phyloP scores from a whole-genome alignment of 1,140 invertebrate genomes.

The Mylabris phalerata region DNA sequence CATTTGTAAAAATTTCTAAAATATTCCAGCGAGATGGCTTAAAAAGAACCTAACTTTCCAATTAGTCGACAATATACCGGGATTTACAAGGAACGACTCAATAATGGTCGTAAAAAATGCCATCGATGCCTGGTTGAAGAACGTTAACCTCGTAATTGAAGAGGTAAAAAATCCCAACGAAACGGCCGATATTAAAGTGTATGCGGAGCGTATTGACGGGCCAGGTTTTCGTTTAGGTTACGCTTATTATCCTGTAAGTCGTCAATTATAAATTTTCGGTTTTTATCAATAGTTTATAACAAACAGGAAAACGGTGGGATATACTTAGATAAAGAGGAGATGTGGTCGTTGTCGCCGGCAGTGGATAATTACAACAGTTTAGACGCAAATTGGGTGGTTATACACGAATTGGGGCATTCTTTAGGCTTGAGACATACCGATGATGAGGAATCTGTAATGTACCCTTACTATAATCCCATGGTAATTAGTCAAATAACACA shows the following conservation, averaged over 20 bases:
- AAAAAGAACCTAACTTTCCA: no score
- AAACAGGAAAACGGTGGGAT: slow-evolving; percentile 65
- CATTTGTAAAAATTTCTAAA: no score
- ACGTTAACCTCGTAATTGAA: slow-evolving; percentile 1
- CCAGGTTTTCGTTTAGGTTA: slow-evolving; percentile 80
- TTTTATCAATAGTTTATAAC: neutral
- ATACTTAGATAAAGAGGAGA: slow-evolving; percentile 82
- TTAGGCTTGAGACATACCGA: slow-evolving; percentile 82
- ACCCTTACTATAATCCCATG: slow-evolving; percentile 47
- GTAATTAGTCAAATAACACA: neutral
- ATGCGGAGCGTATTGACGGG: slow-evolving; percentile 52
- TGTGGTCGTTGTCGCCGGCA: slow-evolving; percentile 59
- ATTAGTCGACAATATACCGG: no score
- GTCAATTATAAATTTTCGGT: neutral
- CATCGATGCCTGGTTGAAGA: neutral
- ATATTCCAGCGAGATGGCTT: no score
- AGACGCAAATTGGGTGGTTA: slow-evolving; percentile 63
- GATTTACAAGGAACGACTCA: no score
- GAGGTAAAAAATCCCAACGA: neutral
- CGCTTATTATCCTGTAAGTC: slow-evolving; percentile 72
- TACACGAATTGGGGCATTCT: slow-evolving; percentile 89
- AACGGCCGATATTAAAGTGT: neutral
- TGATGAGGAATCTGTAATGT: slow-evolving; percentile 77
- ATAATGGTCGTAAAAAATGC: neutral
- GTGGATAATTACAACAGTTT: neutral